Evolutionary conservation across 2,113 vertebrate species (phyloP).

Genomic region (Malurus melanocephalus): DNA sequence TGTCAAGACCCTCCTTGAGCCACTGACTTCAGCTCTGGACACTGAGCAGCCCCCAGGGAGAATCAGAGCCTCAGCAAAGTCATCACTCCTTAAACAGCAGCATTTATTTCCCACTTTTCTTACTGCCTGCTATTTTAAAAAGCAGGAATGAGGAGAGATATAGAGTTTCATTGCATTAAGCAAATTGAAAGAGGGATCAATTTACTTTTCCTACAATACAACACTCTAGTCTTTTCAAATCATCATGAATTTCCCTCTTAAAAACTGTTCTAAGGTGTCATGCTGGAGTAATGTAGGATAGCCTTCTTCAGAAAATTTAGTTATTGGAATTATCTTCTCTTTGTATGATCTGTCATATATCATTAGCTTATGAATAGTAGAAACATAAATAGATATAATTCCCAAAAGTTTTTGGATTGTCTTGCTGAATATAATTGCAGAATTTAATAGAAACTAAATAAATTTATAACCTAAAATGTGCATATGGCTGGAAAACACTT

Average conservation of each 20-base stretch:
- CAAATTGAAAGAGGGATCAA: not conserved
- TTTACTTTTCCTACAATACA: not conserved
- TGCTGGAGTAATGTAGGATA: not conserved
- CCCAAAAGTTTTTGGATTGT: not conserved
- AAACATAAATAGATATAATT: not conserved
- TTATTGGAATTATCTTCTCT: not conserved
- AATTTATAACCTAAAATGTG: not conserved
- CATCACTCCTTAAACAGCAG: not conserved
- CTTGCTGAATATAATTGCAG: not conserved
- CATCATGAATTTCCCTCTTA: slow-evolving; percentile 13
- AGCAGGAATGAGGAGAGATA: not conserved
- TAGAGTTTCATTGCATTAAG: not conserved
- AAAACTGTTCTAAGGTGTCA: not conserved
- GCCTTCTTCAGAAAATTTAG: not conserved
- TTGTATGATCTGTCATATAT: not conserved
- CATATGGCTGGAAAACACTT: not conserved
- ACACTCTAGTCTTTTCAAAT: not conserved
- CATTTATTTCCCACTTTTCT: slow-evolving; percentile 28
- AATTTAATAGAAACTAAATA: not conserved
- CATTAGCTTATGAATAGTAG: not conserved
- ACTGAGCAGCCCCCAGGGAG: not conserved
- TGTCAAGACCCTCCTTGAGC: not conserved
- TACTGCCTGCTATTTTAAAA: not conserved
- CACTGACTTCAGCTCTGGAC: not conserved
- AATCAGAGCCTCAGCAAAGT: not conserved